Evolutionary conservation across 2,113 vertebrate genomes (phyloP), one percentile per base, ranked within the genome.

Genomic region (Dipodomys stephensi): DNA sequence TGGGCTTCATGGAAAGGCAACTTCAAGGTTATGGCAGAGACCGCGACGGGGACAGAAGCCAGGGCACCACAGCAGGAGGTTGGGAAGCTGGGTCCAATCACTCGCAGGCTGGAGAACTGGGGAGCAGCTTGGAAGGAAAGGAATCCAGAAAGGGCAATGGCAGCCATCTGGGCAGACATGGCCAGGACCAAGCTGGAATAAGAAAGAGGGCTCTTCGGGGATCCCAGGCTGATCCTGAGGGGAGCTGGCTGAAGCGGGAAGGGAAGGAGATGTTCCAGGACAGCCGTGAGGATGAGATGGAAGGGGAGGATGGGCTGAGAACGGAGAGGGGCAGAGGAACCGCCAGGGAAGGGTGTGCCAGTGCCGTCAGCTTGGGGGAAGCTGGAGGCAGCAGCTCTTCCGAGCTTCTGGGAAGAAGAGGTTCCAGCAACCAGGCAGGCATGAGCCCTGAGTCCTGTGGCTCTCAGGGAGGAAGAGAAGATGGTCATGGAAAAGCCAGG

Each of bases 41-140:
- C 0, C 10, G 71, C 0, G 30, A n/a, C 1, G 46, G 39, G 1
- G n/a, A 44, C 2, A 19, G n/a, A 57, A 8, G 23, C 0, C n/a
- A 67, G 35, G 53, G 39, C 10, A 1, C 8, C 4, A 2, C 12
- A n/a, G 23, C 2, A 16, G 93, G 88, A 62, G 35, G 7, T 27
- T 84, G 90, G 95, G 65, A 83, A 22, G 46, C 83, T 2, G 81
- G 65, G n/a, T 73, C 80, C 69, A 13, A n/a, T 72, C 25, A 0
- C 16, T 9, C 49, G 83, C 65, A 23, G 78, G 64, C 12, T 19
- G 83, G 60, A 88, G 89, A 67, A 27, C 65, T 4, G 15, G 64
- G 28, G 16, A 19, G 16, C n/a, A 28, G 28, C 3, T 3, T 25
- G 86, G 86, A 72, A 92, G 91, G 91, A 76, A 64, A 20, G 18